Percentiles rank a stretch among this genome's conserved stretches.
Conservation (phyloP, 2,888 invertebrate species). For the Aphodius sticticus region DNA sequence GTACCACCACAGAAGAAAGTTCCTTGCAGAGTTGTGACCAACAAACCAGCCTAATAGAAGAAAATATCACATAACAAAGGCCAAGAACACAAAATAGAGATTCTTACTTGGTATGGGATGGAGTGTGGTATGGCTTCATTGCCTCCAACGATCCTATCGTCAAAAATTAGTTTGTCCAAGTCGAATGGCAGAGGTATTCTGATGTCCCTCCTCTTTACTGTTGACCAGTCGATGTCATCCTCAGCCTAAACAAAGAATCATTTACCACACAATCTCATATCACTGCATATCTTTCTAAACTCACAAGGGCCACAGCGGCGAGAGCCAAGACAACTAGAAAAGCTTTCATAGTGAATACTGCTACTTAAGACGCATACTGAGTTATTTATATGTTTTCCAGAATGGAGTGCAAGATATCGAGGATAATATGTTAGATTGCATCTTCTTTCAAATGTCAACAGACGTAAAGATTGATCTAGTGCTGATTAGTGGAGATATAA, state of each 20-base stretch:
- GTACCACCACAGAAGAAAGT: constrained; percentile 65
- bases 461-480: no score
- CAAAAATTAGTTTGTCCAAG: neutral
- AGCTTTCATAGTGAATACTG: constrained; percentile 21
- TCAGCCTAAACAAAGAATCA: neutral
- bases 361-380: neutral
- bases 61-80: neutral
- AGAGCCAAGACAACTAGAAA: constrained; percentile 14
- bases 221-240: constrained; percentile 27
- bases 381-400: neutral
- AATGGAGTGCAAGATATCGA: neutral
- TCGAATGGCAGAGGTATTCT: constrained; percentile 12
- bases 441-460: no score
- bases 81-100: neutral
- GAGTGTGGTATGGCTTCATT: constrained; percentile 15
- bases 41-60: constrained; percentile 35
- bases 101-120: constrained; percentile 30
- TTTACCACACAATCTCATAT: neutral
- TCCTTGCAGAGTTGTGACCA: constrained; percentile 44
- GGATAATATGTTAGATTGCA: no score
- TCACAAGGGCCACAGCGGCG: constrained; percentile 24
- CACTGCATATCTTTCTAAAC: neutral
- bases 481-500: no score
- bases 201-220: constrained; percentile 12
- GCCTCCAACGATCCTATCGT: constrained; percentile 28